These are phyloP conservation scores for Chlorops oryzae DNA, from an alignment of 1,140 invertebrate species.

Conservation along the genomic window DNA sequence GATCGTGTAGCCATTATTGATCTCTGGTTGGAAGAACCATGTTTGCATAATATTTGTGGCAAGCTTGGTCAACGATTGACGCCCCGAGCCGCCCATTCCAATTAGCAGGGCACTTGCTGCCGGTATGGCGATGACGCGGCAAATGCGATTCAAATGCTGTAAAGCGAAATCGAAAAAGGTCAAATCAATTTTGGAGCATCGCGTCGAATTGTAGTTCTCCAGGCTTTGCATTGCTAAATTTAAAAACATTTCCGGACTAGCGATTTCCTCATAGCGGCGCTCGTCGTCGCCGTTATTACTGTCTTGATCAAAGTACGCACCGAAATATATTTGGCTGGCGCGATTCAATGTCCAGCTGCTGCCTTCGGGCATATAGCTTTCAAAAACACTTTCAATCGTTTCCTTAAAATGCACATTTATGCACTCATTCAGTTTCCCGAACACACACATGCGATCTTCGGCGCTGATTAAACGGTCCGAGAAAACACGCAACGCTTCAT, in stretches of 20 bases:
- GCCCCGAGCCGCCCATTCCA: slow-evolving; percentile 82
- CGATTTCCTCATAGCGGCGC: slow-evolving; percentile 77
- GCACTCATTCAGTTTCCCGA: slow-evolving; percentile 57
- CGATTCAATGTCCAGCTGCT: slow-evolving; percentile 60
- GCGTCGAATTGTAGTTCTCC: slow-evolving; percentile 79
- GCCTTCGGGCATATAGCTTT: slow-evolving; percentile 39
- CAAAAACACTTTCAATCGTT: slow-evolving; percentile 59
- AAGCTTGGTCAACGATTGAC: slow-evolving; percentile 78
- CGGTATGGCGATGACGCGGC: slow-evolving; percentile 73
- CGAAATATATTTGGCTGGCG: slow-evolving; percentile 76
- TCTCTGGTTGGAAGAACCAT: slow-evolving; percentile 78
- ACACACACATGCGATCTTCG: slow-evolving; percentile 71
- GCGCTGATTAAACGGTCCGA: slow-evolving; percentile 80
- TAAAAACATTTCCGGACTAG: slow-evolving; percentile 62
- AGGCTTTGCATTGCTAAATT: slow-evolving; percentile 62
- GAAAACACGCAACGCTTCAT: slow-evolving; percentile 85
- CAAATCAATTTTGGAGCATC: slow-evolving; percentile 84
- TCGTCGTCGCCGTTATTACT: slow-evolving; percentile 68
- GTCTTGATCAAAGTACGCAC: slow-evolving; percentile 82
- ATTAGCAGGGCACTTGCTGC: slow-evolving; percentile 70
- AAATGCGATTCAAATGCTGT: slow-evolving; percentile 82
- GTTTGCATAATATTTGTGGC: slow-evolving; percentile 69
- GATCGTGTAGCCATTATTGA: slow-evolving; percentile 74
- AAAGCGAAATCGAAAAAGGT: slow-evolving; percentile 84
- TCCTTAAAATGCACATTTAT: slow-evolving; percentile 68